These are phyloP conservation scores for Elegia similella DNA, from an alignment of 2,888 invertebrate species.

Conservation along the genomic window DNA sequence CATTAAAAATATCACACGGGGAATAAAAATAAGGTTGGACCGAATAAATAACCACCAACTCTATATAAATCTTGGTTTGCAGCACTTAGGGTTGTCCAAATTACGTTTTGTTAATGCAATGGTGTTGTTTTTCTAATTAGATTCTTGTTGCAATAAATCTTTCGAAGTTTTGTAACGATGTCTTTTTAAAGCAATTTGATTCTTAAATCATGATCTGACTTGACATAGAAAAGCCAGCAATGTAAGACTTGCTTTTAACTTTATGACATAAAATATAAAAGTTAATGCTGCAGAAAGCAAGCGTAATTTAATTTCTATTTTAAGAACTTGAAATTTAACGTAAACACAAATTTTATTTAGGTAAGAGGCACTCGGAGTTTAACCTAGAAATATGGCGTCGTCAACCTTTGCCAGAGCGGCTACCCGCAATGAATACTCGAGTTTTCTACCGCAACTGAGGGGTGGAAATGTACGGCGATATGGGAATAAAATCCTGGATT, in stretches of 20 bases:
- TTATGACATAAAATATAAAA: not conserved
- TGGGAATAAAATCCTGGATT: conserved; percentile 77
- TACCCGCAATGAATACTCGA: conserved; percentile 77
- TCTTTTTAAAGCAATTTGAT: not conserved
- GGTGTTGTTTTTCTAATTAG: not conserved
- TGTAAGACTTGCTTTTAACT: not conserved
- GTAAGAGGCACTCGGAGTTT: conserved; percentile 28
- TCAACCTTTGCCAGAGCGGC: conserved; percentile 59
- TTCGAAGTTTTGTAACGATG: no score
- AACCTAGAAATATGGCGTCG: conserved; percentile 35
- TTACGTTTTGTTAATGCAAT: not conserved
- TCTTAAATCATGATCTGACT: no score
- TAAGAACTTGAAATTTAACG: conserved; percentile 5
- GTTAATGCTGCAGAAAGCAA: conserved; percentile 11
- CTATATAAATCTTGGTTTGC: conserved; percentile 75
- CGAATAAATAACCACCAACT: conserved; percentile 72
- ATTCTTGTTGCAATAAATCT: not conserved
- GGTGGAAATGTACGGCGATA: conserved; percentile 71
- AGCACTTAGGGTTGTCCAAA: conserved; percentile 60
- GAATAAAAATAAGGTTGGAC: conserved; percentile 73
- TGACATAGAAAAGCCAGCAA: not conserved
- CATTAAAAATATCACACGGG: conserved; percentile 79
- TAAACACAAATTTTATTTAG: conserved; percentile 11
- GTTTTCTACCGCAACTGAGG: conserved; percentile 68
- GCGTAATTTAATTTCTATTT: conserved; percentile 10